Evolutionary conservation across 1,140 invertebrate genomes (phyloP).

Genomic region (Holcopasites calliopsidis): DNA sequence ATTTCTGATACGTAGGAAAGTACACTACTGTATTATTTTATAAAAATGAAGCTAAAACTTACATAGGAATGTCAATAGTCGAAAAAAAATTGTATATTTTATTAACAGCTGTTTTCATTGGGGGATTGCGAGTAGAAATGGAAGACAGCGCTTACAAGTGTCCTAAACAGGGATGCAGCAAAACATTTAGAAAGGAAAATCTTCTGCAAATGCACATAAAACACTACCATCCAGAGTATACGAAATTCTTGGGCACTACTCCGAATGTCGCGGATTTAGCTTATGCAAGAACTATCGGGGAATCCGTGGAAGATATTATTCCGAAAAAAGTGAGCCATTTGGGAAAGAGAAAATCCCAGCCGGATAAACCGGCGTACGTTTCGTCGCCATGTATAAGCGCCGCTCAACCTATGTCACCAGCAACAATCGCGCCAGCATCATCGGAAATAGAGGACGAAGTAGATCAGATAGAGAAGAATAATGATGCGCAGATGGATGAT

Average conservation of each 20-base stretch:
- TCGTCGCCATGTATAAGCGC: constrained; percentile 27
- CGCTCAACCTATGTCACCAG: constrained; percentile 42
- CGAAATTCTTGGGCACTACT: constrained; percentile 86
- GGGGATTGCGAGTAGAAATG: constrained; percentile 85
- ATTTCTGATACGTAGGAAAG: constrained; percentile 13
- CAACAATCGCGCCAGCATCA: constrained; percentile 1
- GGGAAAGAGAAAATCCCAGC: constrained; percentile 67
- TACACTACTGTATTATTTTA: not conserved
- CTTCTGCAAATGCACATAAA: constrained; percentile 95
- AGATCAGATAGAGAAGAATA: constrained; percentile 47
- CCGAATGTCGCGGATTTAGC: constrained; percentile 92
- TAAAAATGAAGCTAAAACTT: too few species aligned
- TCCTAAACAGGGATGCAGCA: constrained; percentile 89
- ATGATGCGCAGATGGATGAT: constrained; percentile 56
- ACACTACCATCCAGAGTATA: constrained; percentile 91
- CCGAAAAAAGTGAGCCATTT: constrained; percentile 76
- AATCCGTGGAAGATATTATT: constrained; percentile 78
- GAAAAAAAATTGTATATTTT: too few species aligned
- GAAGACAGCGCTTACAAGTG: constrained; percentile 88
- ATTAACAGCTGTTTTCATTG: constrained; percentile 81
- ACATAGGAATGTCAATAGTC: too few species aligned
- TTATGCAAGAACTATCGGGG: constrained; percentile 86
- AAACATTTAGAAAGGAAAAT: constrained; percentile 94
- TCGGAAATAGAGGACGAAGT: constrained; percentile 52
- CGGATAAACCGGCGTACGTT: constrained; percentile 56